Evolutionary conservation across 2,797 vertebrate species (phyloP).

Genomic region (Karalla daura): DNA sequence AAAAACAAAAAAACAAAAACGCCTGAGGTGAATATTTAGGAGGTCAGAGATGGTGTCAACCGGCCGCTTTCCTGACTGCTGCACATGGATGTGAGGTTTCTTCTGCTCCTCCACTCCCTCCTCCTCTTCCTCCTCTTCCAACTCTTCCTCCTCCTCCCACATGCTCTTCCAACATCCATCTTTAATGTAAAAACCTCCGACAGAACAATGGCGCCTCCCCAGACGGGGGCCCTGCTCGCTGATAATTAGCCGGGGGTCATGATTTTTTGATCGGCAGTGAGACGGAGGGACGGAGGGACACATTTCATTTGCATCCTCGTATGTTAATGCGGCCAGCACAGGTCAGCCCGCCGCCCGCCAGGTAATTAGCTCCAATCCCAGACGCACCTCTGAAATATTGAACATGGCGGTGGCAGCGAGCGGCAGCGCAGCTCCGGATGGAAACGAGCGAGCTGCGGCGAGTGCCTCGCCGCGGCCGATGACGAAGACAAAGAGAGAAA

Average conservation of each 20-base stretch:
- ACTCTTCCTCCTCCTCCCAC: slow-evolving; percentile 41
- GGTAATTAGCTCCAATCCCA: slow-evolving; percentile 73
- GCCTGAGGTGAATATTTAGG: slow-evolving; percentile 55
- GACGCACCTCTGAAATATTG: slow-evolving; percentile 68
- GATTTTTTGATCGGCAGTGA: slow-evolving; percentile 74
- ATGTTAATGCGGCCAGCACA: slow-evolving; percentile 64
- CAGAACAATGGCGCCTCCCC: slow-evolving; percentile 73
- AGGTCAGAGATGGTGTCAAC: slow-evolving; percentile 53
- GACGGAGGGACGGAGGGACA: slow-evolving; percentile 38
- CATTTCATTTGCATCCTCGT: slow-evolving; percentile 77
- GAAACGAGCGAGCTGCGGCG: neutral
- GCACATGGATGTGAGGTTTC: neutral
- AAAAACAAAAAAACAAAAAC: too few relatives aligned
- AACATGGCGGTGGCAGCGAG: slow-evolving; percentile 42
- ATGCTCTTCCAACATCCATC: slow-evolving; percentile 66
- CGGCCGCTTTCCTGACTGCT: slow-evolving; percentile 9
- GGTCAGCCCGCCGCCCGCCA: slow-evolving; percentile 57
- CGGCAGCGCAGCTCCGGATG: slow-evolving; percentile 17
- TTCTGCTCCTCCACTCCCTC: slow-evolving; percentile 24
- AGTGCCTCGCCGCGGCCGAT: neutral
- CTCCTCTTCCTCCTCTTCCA: slow-evolving; percentile 37
- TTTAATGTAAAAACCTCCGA: slow-evolving; percentile 76
- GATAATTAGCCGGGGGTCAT: slow-evolving; percentile 81
- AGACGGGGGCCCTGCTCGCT: slow-evolving; percentile 37
- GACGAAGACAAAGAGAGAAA: neutral